Percentiles rank a stretch among this genome's conserved stretches.
Evolutionary conservation across 2,888 invertebrate species (phyloP).

Genomic region (Stenurella melanura): DNA sequence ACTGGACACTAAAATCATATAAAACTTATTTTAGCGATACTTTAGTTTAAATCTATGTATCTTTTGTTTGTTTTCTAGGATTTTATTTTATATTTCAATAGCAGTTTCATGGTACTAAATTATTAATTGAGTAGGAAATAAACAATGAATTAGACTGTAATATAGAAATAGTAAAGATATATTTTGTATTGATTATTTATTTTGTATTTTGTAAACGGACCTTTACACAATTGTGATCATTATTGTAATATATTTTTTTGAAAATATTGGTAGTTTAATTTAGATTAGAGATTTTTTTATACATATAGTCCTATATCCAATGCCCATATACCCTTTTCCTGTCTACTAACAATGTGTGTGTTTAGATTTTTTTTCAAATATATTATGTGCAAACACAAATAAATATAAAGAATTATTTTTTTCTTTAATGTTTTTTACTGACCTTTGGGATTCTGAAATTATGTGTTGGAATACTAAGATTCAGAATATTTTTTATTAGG

Average conservation of each 20-base stretch:
- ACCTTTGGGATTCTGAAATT: constrained; percentile 42
- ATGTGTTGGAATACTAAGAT: not conserved
- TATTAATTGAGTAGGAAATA: constrained; percentile 7
- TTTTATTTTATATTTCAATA: constrained; percentile 9
- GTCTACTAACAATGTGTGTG: constrained; percentile 59
- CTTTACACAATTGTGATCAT: constrained; percentile 28
- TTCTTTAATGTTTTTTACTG: constrained; percentile 43
- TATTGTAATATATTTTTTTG: constrained; percentile 34
- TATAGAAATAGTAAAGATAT: constrained; percentile 23
- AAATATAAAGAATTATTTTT: constrained; percentile 26
- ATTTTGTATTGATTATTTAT: constrained; percentile 31
- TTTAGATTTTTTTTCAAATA: constrained; percentile 47
- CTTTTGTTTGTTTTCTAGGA: constrained; percentile 12
- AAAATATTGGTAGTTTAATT: constrained; percentile 32
- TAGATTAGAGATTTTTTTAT: constrained; percentile 38
- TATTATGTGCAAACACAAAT: constrained; percentile 50
- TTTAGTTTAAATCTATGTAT: not conserved
- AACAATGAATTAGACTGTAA: constrained; percentile 15
- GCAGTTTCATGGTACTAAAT: constrained; percentile 26
- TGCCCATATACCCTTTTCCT: constrained; percentile 45
- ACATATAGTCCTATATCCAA: constrained; percentile 15
- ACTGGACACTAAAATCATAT: not conserved
- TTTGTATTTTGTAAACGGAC: constrained; percentile 25
- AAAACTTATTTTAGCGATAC: constrained; percentile 13
- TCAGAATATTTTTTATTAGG: not conserved